These are phyloP conservation scores for Drosophila neotestacea DNA, from an alignment of 2,888 invertebrate genomes.

Conservation along the genomic window DNA sequence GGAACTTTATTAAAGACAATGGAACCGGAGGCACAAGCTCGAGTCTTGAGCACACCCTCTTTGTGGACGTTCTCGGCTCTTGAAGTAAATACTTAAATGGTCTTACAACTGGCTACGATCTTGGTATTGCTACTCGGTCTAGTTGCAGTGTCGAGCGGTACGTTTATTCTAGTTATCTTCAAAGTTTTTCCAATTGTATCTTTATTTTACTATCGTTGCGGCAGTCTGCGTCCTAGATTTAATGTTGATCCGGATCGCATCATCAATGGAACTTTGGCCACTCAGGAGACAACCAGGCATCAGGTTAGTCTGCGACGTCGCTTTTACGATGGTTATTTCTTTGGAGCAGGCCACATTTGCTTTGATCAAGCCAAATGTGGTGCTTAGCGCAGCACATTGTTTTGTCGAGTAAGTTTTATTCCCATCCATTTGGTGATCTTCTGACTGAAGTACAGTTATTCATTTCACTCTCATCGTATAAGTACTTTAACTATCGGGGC, in stretches of 20 bases:
- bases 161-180: background rate
- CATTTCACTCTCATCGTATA: no score
- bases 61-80: constrained; percentile 61
- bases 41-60: constrained; percentile 16
- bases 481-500: no score
- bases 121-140: constrained; percentile 20
- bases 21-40: background rate
- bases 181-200: background rate
- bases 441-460: no score
- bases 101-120: constrained; percentile 10
- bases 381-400: constrained; percentile 83
- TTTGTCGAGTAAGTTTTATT: constrained; percentile 78
- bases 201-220: no score
- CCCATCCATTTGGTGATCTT: constrained; percentile 1
- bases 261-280: constrained; percentile 74
- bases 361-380: constrained; percentile 72
- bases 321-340: constrained; percentile 71
- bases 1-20: constrained; percentile 1
- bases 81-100: constrained; percentile 35
- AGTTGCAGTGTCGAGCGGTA: constrained; percentile 12
- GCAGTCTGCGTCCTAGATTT: constrained; percentile 49
- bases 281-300: constrained; percentile 72
- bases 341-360: constrained; percentile 82
- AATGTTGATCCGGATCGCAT: constrained; percentile 66
- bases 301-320: constrained; percentile 79